Conservation (phyloP, 2,113 vertebrate species). For the Pongo abelii region DNA sequence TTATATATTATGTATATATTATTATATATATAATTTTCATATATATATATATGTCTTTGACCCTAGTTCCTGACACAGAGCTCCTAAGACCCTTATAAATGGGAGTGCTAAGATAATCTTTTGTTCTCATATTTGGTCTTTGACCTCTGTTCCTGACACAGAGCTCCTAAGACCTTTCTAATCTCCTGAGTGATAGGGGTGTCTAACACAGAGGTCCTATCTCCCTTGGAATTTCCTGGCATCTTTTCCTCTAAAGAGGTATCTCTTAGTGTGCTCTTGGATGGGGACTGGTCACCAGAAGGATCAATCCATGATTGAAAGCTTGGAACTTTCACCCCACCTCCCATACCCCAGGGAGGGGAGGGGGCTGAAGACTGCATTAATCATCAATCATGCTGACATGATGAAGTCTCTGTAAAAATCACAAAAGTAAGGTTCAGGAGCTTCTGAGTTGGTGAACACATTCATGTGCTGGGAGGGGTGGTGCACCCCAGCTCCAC, state of each 20-base stretch:
- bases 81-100: neutral
- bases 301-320: neutral
- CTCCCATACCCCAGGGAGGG: neutral
- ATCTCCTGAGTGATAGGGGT: neutral
- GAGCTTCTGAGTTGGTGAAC: neutral
- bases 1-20: no score
- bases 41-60: neutral
- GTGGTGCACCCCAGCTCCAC: no score
- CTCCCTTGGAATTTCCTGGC: neutral
- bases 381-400: neutral
- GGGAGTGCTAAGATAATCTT: neutral
- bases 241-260: neutral
- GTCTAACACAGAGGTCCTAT: no score
- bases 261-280: neutral
- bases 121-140: neutral
- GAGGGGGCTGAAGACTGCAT: neutral
- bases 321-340: neutral
- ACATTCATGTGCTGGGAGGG: neutral
- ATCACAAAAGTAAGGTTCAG: neutral
- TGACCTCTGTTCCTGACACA: neutral
- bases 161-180: neutral
- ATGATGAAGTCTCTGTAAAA: neutral
- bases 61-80: neutral
- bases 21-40: no score
- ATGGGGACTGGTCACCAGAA: neutral